Conservation (phyloP, 2,113 vertebrate species). For the Aldabrachelys gigantea region DNA sequence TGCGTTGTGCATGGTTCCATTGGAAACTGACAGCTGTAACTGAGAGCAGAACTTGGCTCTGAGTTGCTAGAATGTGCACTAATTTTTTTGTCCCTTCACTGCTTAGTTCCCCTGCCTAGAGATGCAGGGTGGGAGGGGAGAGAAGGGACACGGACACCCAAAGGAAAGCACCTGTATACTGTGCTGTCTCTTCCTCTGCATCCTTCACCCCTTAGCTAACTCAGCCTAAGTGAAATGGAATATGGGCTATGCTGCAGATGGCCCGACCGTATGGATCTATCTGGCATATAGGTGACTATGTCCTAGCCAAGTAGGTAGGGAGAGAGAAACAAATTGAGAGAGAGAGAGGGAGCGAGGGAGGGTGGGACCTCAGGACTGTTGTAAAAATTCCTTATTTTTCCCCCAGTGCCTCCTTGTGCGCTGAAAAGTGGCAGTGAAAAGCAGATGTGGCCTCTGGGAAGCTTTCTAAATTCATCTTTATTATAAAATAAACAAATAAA, state of each 20-base stretch:
- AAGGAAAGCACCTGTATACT: neutral
- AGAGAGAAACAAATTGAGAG: neutral
- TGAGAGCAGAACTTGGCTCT: neutral
- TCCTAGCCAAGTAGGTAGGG: neutral
- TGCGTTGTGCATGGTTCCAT: neutral
- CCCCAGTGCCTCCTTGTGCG: fast-evolving
- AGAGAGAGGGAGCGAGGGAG: no score
- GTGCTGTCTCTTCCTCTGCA: neutral
- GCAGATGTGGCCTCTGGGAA: neutral
- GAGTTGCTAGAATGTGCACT: neutral
- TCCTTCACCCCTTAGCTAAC: neutral
- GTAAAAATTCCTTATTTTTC: neutral
- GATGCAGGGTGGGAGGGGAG: neutral
- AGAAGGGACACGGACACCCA: neutral
- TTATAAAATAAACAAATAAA: no score
- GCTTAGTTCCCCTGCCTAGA: neutral
- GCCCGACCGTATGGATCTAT: fast-evolving
- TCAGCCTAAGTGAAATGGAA: no score
- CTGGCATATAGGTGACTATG: neutral
- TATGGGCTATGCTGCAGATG: neutral
- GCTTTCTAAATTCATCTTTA: neutral
- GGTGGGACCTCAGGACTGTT: neutral
- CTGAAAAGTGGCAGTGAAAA: neutral
- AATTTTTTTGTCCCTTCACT: neutral
- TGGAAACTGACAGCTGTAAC: neutral